Base-by-base conservation (phyloP, 2,888 invertebrate species). In the Phrixothrix hirtus region DNA sequence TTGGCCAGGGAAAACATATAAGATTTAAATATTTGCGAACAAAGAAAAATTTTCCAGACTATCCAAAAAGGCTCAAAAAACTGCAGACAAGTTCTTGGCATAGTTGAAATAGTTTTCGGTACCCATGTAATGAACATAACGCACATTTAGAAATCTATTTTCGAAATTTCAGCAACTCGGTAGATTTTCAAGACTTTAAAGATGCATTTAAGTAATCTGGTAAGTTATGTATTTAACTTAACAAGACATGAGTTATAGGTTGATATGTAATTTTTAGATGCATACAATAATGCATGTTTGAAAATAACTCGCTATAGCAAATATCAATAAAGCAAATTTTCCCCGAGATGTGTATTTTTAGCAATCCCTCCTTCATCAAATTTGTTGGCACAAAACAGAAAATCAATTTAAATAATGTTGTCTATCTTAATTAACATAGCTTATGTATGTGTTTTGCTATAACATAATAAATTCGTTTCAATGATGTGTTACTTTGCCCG, bases 351-450 rank as follows among this genome's bases (percentile, higher is more conserved):
- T n/a, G n/a, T 30, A 30, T 30, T 30, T 11, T 30, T 30, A 30
- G 30, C 11, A 2, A n/a, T 10, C 30, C 30, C 11, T 11, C n/a
- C n/a, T 10, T 10, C 4, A 9, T 10, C 30, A 41, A 41, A 41
- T 30, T 6, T 41, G 41, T 31, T 41, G 41, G 41, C 41, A 41
- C n/a, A 29, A 31, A 41, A 29, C 26, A 14, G 12, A 21, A 41
- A 41, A 41, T 41, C 30, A 13, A 31, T 31, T 30, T 31, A 29
- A 41, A 41, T 41, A 41, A 41, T 39, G 39, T 39, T 39, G 39
- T 30, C 39, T 39, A 39, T 41, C 41, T 41, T 31, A 41, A 41
- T 41, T 41, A 41, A 16, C 30, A n/a, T n/a, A 7, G 13, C 12
- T 11, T 41, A 7, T 6, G 38, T 38, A 26, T 38, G 26, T 6